Evolutionary conservation across 2,113 vertebrate genomes (phyloP), one percentile per base, ranked within the genome.

Genomic region (Myotis davidii): DNA sequence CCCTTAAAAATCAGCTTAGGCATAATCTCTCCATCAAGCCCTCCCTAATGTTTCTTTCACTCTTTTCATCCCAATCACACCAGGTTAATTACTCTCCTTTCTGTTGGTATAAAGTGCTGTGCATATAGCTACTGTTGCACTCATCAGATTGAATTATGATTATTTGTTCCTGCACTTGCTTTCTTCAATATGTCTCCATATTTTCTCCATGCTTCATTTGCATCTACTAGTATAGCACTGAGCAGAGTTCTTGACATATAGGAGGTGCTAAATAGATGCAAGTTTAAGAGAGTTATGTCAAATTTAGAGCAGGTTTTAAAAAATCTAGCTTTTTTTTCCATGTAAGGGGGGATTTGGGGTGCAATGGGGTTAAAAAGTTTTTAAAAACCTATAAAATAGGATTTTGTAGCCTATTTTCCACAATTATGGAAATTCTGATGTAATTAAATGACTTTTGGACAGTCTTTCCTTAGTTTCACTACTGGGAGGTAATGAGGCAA

Each of bases 281-380:
- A 45, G 32, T 89, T 50, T 39, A 79, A 95, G 88, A 74, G 16
- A 48, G 85, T 92, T 90, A 64, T 92, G 61, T 39, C 50, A 73
- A 81, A 73, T 77, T 81, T 90, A 95, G n/a, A 88, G 54, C 65
- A 77, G 39, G 25, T 37, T 84, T 82, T 82, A 87, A 34, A 73
- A 54, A 89, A 85, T 32, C 6, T 11, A 76, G 18, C 3, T 5
- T 94, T 74, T 73, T 73, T n/a, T 9, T n/a, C 29, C 29, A 5
- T 70, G 77, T 65, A 37, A 91, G 9, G 1, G 27, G 6, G 10
- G 16, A 83, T 34, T 95, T 69, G 74, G 1, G 16, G n/a, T 34
- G 45, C 50, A 34, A 20, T n/a, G 23, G 6, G 8, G 23, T 94
- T n/a, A 50, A 76, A 81, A 54, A 17, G 3, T 32, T 74, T 78